Percentiles rank a stretch among this genome's conserved stretches.
phyloP scores from a whole-genome alignment of 2,888 invertebrate species.

The Diabrotica balteata region DNA sequence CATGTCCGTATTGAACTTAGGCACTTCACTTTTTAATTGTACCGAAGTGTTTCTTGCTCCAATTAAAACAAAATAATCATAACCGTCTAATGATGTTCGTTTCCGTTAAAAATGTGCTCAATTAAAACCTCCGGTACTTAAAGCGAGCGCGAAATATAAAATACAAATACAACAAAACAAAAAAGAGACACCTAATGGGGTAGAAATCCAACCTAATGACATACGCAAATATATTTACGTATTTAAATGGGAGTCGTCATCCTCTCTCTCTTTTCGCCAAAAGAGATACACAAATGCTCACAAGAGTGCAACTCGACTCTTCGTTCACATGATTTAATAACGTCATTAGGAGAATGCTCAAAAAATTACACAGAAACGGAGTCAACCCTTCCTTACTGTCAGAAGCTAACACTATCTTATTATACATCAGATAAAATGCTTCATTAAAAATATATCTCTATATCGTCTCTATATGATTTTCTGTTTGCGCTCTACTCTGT shows the following conservation, averaged over 20 bases:
- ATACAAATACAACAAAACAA: conserved; percentile 8
- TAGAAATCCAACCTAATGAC: conserved; percentile 32
- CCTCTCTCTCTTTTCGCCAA: conserved; percentile 5
- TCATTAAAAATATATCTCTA: too few relatives aligned
- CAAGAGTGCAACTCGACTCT: conserved; percentile 19
- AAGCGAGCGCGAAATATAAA: conserved; percentile 8
- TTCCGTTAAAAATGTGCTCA: conserved; percentile 5
- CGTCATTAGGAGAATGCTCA: conserved; percentile 36
- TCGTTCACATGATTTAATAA: conserved; percentile 42
- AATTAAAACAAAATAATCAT: conserved; percentile 2
- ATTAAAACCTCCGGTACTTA: conserved; percentile 15
- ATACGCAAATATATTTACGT: conserved; percentile 31
- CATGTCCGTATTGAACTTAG: too few relatives aligned
- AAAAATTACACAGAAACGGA: conserved; percentile 9
- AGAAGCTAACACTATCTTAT: too few relatives aligned
- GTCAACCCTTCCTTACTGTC: not conserved
- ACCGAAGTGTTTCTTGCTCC: not conserved
- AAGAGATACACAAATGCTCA: conserved; percentile 15
- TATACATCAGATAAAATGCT: too few relatives aligned
- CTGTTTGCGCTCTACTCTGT: too few relatives aligned
- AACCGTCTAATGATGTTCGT: conserved; percentile 10
- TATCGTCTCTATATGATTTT: too few relatives aligned
- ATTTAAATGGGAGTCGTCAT: conserved; percentile 17
- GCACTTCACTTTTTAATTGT: too few relatives aligned
- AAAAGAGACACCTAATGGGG: conserved; percentile 31